These are phyloP conservation scores for Sibirionetta formosa DNA, from an alignment of 2,797 vertebrate species.

Conservation along the genomic window DNA sequence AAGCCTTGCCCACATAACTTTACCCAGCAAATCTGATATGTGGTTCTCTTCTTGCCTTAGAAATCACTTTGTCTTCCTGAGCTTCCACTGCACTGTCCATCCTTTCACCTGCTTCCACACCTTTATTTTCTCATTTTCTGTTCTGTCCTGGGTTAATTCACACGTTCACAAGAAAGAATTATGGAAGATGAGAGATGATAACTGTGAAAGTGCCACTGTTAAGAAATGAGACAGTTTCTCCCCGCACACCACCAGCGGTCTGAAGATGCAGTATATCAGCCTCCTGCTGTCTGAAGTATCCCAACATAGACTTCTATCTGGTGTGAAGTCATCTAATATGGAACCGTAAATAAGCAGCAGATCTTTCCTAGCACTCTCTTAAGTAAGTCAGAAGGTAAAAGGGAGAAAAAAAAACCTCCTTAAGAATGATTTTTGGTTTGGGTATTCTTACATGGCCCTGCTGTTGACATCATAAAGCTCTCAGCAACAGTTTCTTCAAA, in stretches of 20 bases:
- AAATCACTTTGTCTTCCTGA: not conserved
- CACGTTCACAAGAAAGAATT: not conserved
- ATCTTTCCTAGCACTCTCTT: not conserved
- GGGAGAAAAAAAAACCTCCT: not conserved
- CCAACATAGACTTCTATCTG: not conserved
- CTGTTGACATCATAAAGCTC: not conserved
- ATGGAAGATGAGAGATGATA: not conserved
- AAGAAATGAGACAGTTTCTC: not conserved
- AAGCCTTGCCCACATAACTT: not conserved
- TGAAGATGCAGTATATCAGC: not conserved
- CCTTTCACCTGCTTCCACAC: not conserved
- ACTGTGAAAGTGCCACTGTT: not conserved
- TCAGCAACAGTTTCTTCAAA: not conserved
- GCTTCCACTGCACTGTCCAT: not conserved
- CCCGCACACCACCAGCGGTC: not conserved
- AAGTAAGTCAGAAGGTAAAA: not conserved
- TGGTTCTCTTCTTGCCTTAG: not conserved
- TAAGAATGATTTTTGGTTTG: not conserved
- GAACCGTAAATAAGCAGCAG: not conserved
- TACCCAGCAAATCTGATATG: not conserved
- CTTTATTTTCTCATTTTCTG: conserved; percentile 5
- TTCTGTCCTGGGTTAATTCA: not conserved
- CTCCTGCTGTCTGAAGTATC: not conserved
- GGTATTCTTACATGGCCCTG: not conserved
- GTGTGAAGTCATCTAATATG: not conserved